These are phyloP conservation scores for Poecilia latipinna DNA, from an alignment of 2,113 vertebrate genomes.

Conservation along the genomic window DNA sequence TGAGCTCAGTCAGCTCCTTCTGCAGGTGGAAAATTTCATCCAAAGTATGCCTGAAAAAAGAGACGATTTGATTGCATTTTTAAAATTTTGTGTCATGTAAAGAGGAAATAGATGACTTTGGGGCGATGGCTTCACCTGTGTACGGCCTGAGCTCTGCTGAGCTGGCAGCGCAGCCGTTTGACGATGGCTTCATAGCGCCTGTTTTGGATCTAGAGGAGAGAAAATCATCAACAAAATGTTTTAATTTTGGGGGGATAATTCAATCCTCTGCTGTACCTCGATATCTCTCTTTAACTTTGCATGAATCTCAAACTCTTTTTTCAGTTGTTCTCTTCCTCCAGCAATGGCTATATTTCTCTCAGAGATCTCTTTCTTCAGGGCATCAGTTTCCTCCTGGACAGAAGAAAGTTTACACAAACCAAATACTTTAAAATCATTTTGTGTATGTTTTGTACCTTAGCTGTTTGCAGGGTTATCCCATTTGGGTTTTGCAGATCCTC, in stretches of 20 bases:
- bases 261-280: conserved; percentile 44
- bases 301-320: conserved; percentile 58
- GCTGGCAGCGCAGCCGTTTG: conserved; percentile 73
- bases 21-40: conserved; percentile 67
- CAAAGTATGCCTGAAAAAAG: conserved; percentile 53
- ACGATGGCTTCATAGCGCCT: conserved; percentile 73
- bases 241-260: neutral
- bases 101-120: neutral
- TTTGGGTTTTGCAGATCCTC: conserved; percentile 67
- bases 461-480: conserved; percentile 51
- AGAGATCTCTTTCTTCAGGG: conserved; percentile 51
- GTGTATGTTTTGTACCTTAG: conserved; percentile 56
- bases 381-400: conserved; percentile 57
- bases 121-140: conserved; percentile 46
- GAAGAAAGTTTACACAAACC: neutral
- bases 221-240: neutral
- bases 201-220: conserved; percentile 72
- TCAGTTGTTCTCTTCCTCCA: conserved; percentile 43
- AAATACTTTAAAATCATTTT: neutral
- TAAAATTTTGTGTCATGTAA: neutral
- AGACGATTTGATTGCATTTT: neutral
- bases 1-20: conserved; percentile 66
- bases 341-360: conserved; percentile 14
- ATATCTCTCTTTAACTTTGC: conserved; percentile 68
- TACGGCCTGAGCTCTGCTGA: conserved; percentile 68